Evolutionary conservation across 2,888 invertebrate genomes (phyloP).

Genomic region (Andrena hattorfiana): DNA sequence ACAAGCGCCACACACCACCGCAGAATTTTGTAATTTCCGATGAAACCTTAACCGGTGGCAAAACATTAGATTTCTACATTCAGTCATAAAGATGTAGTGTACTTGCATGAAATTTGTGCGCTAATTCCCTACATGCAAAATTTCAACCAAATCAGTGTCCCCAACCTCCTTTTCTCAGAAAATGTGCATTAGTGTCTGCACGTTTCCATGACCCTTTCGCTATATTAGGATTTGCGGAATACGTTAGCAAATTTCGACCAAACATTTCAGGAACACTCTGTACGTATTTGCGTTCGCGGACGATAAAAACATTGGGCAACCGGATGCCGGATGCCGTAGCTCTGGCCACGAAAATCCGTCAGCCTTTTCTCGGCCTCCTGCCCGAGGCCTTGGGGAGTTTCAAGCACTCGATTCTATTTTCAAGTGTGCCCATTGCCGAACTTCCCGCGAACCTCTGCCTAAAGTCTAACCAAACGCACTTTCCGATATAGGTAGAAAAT

Average conservation of each 20-base stretch:
- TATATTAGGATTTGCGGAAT: neutral
- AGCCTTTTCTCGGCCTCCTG: conserved; percentile 57
- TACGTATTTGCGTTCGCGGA: conserved; percentile 24
- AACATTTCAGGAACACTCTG: neutral
- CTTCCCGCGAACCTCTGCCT: conserved; percentile 10
- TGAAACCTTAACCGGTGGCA: too few relatives aligned
- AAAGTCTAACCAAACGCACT: neutral
- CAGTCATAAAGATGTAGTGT: neutral
- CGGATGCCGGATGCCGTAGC: conserved; percentile 63
- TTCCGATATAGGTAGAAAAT: conserved; percentile 9
- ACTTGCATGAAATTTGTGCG: neutral
- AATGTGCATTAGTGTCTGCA: too few relatives aligned
- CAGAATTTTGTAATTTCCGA: too few relatives aligned
- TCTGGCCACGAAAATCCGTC: conserved; percentile 74
- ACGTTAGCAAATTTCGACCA: neutral
- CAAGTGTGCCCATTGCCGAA: conserved; percentile 60
- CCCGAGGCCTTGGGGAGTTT: conserved; percentile 75
- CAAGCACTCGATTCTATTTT: conserved; percentile 68
- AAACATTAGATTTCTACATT: too few relatives aligned
- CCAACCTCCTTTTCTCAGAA: too few relatives aligned
- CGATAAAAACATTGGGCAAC: conserved; percentile 73
- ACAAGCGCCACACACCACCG: too few relatives aligned
- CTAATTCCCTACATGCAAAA: too few relatives aligned
- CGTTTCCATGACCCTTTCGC: too few relatives aligned
- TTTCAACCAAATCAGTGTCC: too few relatives aligned